phyloP scores from a whole-genome alignment of 2,888 invertebrate species.

The Gnatocerus cornutus region DNA sequence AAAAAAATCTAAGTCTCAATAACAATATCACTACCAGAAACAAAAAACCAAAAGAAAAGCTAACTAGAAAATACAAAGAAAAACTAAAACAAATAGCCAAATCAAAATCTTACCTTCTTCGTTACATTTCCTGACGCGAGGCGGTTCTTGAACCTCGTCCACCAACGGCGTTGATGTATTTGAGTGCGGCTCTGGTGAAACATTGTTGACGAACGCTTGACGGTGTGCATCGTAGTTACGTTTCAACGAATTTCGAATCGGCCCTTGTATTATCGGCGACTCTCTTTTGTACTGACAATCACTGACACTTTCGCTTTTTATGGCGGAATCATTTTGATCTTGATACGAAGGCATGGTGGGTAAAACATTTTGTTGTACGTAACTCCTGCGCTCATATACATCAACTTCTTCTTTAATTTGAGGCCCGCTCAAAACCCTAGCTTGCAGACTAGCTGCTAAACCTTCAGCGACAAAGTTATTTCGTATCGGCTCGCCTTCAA shows the following conservation, averaged over 20 bases:
- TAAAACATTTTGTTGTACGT: conserved; percentile 62
- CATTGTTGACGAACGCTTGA: conserved; percentile 42
- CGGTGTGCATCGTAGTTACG: conserved; percentile 54
- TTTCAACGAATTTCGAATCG: conserved; percentile 71
- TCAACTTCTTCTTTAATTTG: conserved; percentile 70
- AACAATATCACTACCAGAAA: conserved; percentile 4
- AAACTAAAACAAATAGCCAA: conserved; percentile 9
- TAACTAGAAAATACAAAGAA: not conserved
- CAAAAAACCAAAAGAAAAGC: conserved; percentile 14
- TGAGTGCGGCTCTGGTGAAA: conserved; percentile 80
- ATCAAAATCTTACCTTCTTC: conserved; percentile 70
- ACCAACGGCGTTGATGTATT: conserved; percentile 78
- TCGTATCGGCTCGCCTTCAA: conserved; percentile 57
- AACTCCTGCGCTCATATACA: conserved; percentile 55
- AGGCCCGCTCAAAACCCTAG: conserved; percentile 77
- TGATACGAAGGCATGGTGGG: conserved; percentile 58
- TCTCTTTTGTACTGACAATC: conserved; percentile 71
- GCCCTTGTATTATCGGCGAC: conserved; percentile 73
- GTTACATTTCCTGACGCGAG: conserved; percentile 70
- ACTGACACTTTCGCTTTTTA: conserved; percentile 61
- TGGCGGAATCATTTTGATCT: conserved; percentile 54
- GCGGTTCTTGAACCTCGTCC: conserved; percentile 74
- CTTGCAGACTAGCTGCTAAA: conserved; percentile 87
- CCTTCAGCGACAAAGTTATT: conserved; percentile 76
- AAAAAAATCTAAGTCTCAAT: conserved; percentile 8